Evolutionary conservation across 2,113 vertebrate species (phyloP), one percentile per base, ranked within the genome.

Genomic region (rabbit (Oryctolagus cuniculus)): DNA sequence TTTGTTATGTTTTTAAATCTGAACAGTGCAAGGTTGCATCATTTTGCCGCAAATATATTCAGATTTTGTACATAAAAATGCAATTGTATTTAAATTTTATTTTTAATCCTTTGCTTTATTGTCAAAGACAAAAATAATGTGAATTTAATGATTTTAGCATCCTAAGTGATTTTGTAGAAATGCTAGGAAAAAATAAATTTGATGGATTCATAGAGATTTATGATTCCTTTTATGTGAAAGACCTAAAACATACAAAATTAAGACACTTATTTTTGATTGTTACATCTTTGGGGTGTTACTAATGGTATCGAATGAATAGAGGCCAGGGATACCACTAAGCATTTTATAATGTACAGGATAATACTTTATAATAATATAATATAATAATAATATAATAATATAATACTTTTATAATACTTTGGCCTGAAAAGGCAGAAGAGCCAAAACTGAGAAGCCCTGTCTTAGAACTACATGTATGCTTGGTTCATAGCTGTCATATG

Each of bases 1-100:
- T 90, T 86, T 70, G 6, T 87, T 86, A 88, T 58, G 73, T 29
- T 91, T 90, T 87, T 78, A 78, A 67, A 86, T 77, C n/a, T 86
- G 69, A 81, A 12, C 49, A 83, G 63, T 53, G 29, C 4, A 91
- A 85, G 51, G 55, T 58, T 58, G 55, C 55, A 17, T 58, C 55
- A 58, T 58, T 58, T 58, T 58, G 55, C 19, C 1, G 55, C 55
- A 58, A 21, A 17, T 19, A 58, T 58, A 58, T 58, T 58, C 55
- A 58, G 15, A 58, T 58, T 58, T 58, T 58, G 15, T 58, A 58
- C 55, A 58, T 58, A 58, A 58, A 44, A 58, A 17, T 58, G 19
- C 55, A 58, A 58, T 58, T 58, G 55, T 58, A 58, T 19, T 58
- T 58, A 58, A 58, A 58, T 58, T 15, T 58, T 58, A 58, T 58